Evolutionary conservation across 2,888 invertebrate species (phyloP), one percentile per base, ranked within the genome.

Genomic region (Synergus gifuensis): DNA sequence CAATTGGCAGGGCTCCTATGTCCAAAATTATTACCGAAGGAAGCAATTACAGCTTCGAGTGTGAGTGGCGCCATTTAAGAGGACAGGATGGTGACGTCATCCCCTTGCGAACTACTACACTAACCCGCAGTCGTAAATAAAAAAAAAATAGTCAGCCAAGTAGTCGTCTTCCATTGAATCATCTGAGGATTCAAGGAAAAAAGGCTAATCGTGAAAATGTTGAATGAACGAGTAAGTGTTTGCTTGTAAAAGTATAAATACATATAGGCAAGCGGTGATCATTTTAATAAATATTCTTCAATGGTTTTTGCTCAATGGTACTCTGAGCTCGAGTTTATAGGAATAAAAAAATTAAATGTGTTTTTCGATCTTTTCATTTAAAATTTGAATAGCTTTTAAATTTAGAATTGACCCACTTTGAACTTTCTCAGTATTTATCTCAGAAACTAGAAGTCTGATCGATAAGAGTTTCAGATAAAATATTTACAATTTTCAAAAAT

Each of bases 1-100:
- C 73, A 73, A 73, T 73, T 73, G 73, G 16, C 54, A 28, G 36
- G 73, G 73, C 54, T 36, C 28, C 54, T 73, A 36, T 73, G 54
- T 54, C 73, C 73, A n/a, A 73, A 73, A 73, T 73, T 73, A 73
- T 22, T 22, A 22, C 49, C 54, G 49, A 54, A 54, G 73, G 54
- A 73, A 73, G 49, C 73, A 73, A 73, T 73, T 73, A 73, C 18
- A 9, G 54, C 49, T 54, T 69, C 28, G 49, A 54, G 73, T 73
- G 54, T 73, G 73, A 73, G 73, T 73, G 73, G 73, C 73, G 73
- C 73, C 73, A 54, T 69, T 9, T 16, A 28, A 49, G 28, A 69
- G 28, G 69, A 49, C 69, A 73, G 28, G 16, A 36, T n/a, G 36
- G 36, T 73, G 73, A 73, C 73, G 54, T 73, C 73, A 73, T 73